These are phyloP conservation scores for Sinocyclocheilus maitianheensis DNA, from an alignment of 2,113 vertebrate genomes.

Conservation along the genomic window DNA sequence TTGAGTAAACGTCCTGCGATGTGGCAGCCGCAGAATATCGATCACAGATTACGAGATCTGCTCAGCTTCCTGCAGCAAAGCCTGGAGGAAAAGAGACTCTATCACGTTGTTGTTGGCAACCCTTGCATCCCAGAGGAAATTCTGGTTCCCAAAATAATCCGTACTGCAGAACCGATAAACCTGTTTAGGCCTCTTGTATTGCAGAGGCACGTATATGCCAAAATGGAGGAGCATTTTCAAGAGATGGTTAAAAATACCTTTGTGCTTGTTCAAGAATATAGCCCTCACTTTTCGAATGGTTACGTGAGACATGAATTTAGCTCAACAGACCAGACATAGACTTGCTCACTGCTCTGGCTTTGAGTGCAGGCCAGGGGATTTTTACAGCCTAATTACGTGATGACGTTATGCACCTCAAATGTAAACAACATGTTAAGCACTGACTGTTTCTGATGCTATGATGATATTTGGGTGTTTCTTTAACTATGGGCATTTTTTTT, in stretches of 20 bases:
- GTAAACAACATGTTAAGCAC: conserved; percentile 22
- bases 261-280: conserved; percentile 87
- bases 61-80: conserved; percentile 84
- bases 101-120: conserved; percentile 90
- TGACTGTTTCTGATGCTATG: conserved; percentile 30
- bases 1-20: conserved; percentile 63
- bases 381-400: conserved; percentile 20
- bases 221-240: conserved; percentile 82
- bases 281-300: conserved; percentile 71
- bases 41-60: conserved; percentile 81
- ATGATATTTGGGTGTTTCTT: conserved; percentile 6
- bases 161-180: conserved; percentile 84
- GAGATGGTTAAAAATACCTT: conserved; percentile 91
- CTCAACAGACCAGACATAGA: conserved; percentile 40
- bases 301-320: conserved; percentile 46
- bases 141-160: conserved; percentile 77
- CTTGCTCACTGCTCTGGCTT: neutral
- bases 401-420: neutral
- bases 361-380: neutral
- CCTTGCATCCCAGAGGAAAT: conserved; percentile 75
- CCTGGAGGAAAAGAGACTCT: conserved; percentile 88
- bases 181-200: conserved; percentile 89
- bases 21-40: conserved; percentile 77
- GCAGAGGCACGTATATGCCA: conserved; percentile 75
- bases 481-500: neutral